Evolutionary conservation across 2,797 vertebrate species (phyloP).

Genomic region (Pseudomugil tenellus): DNA sequence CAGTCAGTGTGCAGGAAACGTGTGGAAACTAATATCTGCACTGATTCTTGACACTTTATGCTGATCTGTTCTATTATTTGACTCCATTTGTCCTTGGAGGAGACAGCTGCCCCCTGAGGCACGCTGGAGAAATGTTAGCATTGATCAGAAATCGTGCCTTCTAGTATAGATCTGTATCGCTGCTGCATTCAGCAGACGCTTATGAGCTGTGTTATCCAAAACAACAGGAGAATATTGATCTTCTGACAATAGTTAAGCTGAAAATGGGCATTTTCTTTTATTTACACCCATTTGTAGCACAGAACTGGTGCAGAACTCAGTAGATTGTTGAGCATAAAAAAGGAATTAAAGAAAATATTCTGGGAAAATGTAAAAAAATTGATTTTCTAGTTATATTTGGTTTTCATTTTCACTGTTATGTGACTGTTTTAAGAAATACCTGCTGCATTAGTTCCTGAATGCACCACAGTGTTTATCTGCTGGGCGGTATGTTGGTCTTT

Average conservation of each 20-base stretch:
- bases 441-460: too few relatives aligned
- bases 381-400: neutral
- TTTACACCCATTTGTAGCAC: neutral
- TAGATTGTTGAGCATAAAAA: neutral
- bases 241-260: conserved; percentile 9
- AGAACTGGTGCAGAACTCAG: neutral
- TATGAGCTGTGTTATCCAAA: conserved; percentile 15
- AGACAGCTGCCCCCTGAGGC: conserved; percentile 42
- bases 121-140: conserved; percentile 25
- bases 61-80: conserved; percentile 46
- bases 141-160: conserved; percentile 33
- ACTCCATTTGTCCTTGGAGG: conserved; percentile 41
- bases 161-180: conserved; percentile 16
- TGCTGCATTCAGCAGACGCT: conserved; percentile 9
- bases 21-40: conserved; percentile 15
- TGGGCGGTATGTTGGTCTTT: neutral
- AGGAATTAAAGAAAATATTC: neutral
- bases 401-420: too few relatives aligned
- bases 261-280: neutral
- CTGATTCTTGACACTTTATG: conserved; percentile 40
- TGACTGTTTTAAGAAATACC: too few relatives aligned
- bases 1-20: conserved; percentile 10
- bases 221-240: conserved; percentile 19
- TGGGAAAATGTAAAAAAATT: neutral
- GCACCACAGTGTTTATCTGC: too few relatives aligned